Percentiles rank a stretch among this genome's conserved stretches.
phyloP scores from a whole-genome alignment of 2,888 invertebrate genomes.

The Acleris laterana region DNA sequence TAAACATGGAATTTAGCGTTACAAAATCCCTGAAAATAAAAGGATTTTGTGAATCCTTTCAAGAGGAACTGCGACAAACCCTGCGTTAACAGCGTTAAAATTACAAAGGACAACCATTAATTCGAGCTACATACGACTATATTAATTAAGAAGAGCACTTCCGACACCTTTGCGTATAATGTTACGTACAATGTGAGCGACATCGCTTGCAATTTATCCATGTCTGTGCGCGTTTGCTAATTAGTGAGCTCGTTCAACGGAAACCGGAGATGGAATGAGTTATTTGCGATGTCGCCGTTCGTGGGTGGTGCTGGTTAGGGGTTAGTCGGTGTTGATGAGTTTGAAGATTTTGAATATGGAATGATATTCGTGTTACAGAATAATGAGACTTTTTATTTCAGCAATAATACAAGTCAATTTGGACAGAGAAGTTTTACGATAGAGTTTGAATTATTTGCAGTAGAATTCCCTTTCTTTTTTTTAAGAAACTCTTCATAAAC shows the following conservation, averaged over 20 bases:
- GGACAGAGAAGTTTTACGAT: no score
- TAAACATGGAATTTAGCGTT: no score
- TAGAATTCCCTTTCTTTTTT: no score
- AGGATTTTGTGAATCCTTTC: conserved; percentile 13
- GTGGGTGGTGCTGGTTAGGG: conserved; percentile 43
- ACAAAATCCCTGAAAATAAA: conserved; percentile 1
- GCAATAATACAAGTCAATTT: no score
- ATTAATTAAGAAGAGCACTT: conserved; percentile 73
- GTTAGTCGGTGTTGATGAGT: conserved; percentile 39
- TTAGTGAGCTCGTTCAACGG: conserved; percentile 74
- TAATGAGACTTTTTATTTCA: neutral
- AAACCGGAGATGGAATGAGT: conserved; percentile 75
- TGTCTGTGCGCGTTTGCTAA: conserved; percentile 74
- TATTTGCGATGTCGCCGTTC: conserved; percentile 67
- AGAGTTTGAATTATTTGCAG: no score
- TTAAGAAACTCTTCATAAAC: no score
- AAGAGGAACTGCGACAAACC: conserved; percentile 40
- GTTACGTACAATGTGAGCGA: conserved; percentile 60
- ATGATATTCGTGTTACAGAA: conserved; percentile 1
- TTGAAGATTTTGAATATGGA: conserved; percentile 29
- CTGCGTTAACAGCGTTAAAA: conserved; percentile 52
- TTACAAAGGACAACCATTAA: conserved; percentile 61
- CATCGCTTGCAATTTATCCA: conserved; percentile 76
- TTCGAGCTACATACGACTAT: conserved; percentile 61
- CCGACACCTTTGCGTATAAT: conserved; percentile 71